Evolutionary conservation across 2,888 invertebrate genomes (phyloP), one percentile per base, ranked within the genome.

Genomic region (Hetaerina titia): DNA sequence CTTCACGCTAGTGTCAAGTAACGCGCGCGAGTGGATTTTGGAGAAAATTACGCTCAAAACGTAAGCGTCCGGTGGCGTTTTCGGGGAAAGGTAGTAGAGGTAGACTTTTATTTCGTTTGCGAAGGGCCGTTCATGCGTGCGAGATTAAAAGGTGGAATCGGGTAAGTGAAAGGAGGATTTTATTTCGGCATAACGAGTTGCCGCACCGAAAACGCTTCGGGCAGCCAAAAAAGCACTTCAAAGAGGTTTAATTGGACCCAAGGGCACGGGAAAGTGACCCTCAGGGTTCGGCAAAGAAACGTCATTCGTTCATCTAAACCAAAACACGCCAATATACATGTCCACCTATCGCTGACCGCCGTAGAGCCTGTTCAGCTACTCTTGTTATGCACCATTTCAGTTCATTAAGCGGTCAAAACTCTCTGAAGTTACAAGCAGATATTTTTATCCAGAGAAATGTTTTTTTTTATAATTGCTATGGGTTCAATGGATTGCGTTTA

Each of bases 61-160:
- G 81, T 7, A 0, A 81, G 81, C 81, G 31, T 31, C 22, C 19
- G 69, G 45, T 45, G 45, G n/a, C 31, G 81, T 22, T 81, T 13
- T 45, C 45, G 45, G 45, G 45, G 45, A 45, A 45, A 45, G 45
- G 45, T 45, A 45, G 45, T 45, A 45, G 45, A 45, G 69, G 7
- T 0, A 0, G 9, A 31, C 81, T 81, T 31, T 81, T 81, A 31
- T 81, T 81, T 81, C 11, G 22, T 31, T 81, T 81, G 15, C 13
- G n/a, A 31, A 81, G 15, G 15, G 13, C 25, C 31, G 81, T 31
- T 81, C 81, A 31, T 81, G 81, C 31, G 25, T 22, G 9, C 69
- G 31, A 81, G 81, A 81, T 81, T 81, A 81, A 81, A 81, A 31
- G 81, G 81, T n/a, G 69, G n/a, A 69, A 81, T 81, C 81, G 31